A percentile compares a stretch with the other conserved stretches of the same genome.
These are phyloP conservation scores for Epinotia demarniana DNA, from an alignment of 2,888 invertebrate genomes.

Conservation along the genomic window DNA sequence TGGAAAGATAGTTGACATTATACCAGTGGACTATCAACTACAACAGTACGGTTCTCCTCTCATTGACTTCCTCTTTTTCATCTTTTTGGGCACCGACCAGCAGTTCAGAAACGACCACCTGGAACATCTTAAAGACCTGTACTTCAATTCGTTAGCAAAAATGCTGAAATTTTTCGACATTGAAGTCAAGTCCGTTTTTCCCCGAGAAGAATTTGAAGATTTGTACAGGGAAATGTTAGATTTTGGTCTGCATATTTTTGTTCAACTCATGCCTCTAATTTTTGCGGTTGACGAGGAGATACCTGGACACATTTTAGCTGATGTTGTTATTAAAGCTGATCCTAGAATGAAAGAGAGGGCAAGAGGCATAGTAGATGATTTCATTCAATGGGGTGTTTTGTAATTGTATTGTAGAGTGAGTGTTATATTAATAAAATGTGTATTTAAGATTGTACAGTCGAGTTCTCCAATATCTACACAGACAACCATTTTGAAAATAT, in stretches of 20 bases:
- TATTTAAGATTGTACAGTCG: no score
- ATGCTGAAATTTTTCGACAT: slow-evolving; percentile 60
- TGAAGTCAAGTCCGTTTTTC: slow-evolving; percentile 55
- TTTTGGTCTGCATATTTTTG: slow-evolving; percentile 57
- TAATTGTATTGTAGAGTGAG: neutral
- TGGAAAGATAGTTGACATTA: slow-evolving; percentile 52
- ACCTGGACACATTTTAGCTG: slow-evolving; percentile 51
- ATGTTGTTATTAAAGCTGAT: slow-evolving; percentile 52
- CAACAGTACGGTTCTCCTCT: slow-evolving; percentile 59
- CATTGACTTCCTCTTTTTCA: slow-evolving; percentile 61
- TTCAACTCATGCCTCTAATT: slow-evolving; percentile 56
- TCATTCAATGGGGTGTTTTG: slow-evolving; percentile 47
- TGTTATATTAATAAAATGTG: no score
- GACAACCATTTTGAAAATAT: no score
- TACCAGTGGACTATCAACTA: slow-evolving; percentile 63
- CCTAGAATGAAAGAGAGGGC: slow-evolving; percentile 52
- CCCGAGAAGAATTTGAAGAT: slow-evolving; percentile 58
- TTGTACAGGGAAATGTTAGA: slow-evolving; percentile 57
- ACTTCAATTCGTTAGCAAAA: slow-evolving; percentile 54
- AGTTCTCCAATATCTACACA: no score
- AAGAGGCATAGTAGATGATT: slow-evolving; percentile 57
- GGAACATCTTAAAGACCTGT: slow-evolving; percentile 57
- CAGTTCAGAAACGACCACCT: slow-evolving; percentile 59
- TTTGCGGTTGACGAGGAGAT: slow-evolving; percentile 57
- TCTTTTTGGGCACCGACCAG: slow-evolving; percentile 58